Conservation (phyloP, 2,113 vertebrate genomes). For the Chrysochloris asiatica region DNA sequence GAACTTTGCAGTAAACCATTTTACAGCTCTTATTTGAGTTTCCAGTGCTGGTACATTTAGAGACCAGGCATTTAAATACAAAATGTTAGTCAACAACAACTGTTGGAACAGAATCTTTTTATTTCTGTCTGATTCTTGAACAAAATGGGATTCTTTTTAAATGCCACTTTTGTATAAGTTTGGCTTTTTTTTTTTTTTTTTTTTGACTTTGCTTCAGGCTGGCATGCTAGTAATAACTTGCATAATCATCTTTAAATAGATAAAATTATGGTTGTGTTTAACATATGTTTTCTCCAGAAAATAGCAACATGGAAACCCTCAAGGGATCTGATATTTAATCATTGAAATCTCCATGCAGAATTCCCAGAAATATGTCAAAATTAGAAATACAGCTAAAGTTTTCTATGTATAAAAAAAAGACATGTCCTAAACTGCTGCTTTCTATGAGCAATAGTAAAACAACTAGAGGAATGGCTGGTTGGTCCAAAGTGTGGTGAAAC, state of each 20-base stretch:
- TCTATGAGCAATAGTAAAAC: no score
- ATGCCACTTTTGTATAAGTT: slow-evolving; percentile 5
- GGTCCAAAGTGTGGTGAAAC: no score
- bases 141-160: neutral
- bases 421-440: no score
- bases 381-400: neutral
- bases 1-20: neutral
- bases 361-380: neutral
- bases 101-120: neutral
- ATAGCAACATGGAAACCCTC: neutral
- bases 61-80: slow-evolving; percentile 15
- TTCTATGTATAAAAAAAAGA: neutral
- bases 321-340: slow-evolving; percentile 16
- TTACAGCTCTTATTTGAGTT: neutral
- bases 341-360: neutral
- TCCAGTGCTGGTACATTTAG: neutral
- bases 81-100: neutral
- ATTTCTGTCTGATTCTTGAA: neutral
- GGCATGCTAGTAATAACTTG: neutral
- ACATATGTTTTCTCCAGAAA: neutral
- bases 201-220: neutral
- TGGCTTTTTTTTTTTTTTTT: neutral
- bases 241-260: slow-evolving; percentile 10
- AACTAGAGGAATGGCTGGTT: no score
- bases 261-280: neutral